These are phyloP conservation scores for Eupsilia transversa DNA, from an alignment of 2,888 invertebrate species.

Conservation along the genomic window DNA sequence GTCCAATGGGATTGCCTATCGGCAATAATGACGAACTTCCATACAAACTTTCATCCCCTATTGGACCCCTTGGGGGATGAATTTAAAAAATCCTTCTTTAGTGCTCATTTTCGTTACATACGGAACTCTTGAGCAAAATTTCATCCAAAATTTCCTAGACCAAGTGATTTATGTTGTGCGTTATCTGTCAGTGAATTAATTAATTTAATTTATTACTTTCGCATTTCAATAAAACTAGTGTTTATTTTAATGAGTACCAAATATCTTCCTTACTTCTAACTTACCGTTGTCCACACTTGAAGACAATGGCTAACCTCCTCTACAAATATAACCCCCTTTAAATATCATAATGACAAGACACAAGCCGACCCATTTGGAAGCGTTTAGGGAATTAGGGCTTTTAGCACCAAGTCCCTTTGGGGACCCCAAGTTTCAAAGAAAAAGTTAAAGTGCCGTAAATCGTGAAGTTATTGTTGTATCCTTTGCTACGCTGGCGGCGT, in stretches of 20 bases:
- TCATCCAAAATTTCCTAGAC: background rate
- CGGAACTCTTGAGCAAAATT: background rate
- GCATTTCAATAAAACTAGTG: too few relatives aligned
- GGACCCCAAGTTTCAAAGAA: conserved; percentile 31
- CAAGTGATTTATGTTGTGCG: too few relatives aligned
- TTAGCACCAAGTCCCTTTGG: conserved; percentile 19
- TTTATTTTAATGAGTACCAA: too few relatives aligned
- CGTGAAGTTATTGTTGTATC: conserved; percentile 35
- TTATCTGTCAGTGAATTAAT: too few relatives aligned
- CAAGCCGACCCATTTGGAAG: conserved; percentile 9
- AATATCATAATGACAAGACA: conserved; percentile 19
- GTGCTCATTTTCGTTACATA: background rate
- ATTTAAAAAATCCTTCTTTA: background rate
- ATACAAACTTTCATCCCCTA: background rate
- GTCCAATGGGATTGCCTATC: background rate
- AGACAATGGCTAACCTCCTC: background rate
- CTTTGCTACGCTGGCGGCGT: background rate
- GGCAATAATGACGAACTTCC: background rate
- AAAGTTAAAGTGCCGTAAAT: conserved; percentile 48
- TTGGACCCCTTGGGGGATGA: background rate
- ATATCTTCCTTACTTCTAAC: too few relatives aligned
- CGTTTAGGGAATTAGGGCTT: conserved; percentile 41
- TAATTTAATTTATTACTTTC: too few relatives aligned
- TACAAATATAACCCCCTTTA: background rate
- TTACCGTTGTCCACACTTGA: background rate